Base-by-base conservation (phyloP, 2,113 vertebrate genomes). In the Calonectris borealis region DNA sequence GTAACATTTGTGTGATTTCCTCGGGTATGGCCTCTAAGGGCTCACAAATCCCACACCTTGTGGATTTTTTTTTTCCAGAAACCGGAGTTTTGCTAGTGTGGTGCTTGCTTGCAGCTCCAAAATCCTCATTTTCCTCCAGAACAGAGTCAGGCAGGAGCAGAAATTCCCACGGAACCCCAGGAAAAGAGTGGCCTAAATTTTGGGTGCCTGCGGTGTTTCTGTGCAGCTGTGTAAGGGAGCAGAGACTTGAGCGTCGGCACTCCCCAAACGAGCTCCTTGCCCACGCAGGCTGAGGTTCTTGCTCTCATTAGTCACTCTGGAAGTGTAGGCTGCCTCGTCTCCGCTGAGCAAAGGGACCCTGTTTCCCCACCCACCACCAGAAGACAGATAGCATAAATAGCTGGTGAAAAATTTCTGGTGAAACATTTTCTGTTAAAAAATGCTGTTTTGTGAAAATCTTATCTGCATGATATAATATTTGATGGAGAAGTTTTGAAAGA, bases 401-500 rank as follows among this genome's bases (percentile, higher is more conserved):
- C 82, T 40, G 44, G 10, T 15, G 38, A 42, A 14, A 27, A 51
- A 57, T 29, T 11, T 36, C 87, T 31, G 61, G 55, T 19, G 78
- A 48, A 73, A 29, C 40, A 0, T 69, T 44, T 83, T 48, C 51
- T 22, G 25, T 61, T 52, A 32, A 62, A 57, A 96, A 93, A 72
- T 0, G 5, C 49, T 13, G 10, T 42, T 94, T 71, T 93, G 76
- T 83, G 68, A 83, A 25, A 88, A 80, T 58, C 40, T 32, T 11
- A 17, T 27, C n/a, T 36, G 64, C 42, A 3, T 70, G 77, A 77
- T 79, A 77, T 64, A 73, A 95, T 88, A 90, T 94, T 95, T 92
- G 96, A 96, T 54, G 91, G 88, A 88, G 88, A 20, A 86, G 92
- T 72, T 81, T 75, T 92, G 96, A 96, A 88, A 90, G 95, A 58